Evolutionary conservation across 2,797 vertebrate species (phyloP), one percentile per base, ranked within the genome.

Genomic region (Periparus ater): DNA sequence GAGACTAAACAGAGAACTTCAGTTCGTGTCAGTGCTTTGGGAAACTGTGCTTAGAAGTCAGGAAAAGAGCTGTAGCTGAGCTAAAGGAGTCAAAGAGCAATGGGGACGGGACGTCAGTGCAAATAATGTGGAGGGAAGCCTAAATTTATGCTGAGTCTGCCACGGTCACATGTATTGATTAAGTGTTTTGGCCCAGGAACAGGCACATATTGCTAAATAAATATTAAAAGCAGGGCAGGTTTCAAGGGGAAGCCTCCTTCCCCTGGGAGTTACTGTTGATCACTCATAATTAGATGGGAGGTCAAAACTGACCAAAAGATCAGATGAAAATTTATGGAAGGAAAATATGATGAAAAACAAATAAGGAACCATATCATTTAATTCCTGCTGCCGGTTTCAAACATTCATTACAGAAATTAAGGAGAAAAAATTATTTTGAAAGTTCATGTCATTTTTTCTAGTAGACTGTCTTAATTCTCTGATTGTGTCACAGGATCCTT

Each of bases 161-260:
- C 76, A 40, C 9, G 0, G 0, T 40, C 65, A 48, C n/a, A 11
- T 3, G 0, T 6, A 30, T 40, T 8, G 10, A 21, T 66, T 8
- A 51, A 17, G 25, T 21, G 63, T 54, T 79, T 61, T 47, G 47
- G 55, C 32, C 73, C 67, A 44, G 68, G 27, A 83, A 44, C 30
- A 18, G 16, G 32, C 32, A 30, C 6, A 51, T 25, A 40, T 2
- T 18, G 11, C 34, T 16, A 5, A 20, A 60, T 19, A 62, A 68
- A 29, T 25, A 47, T 17, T 70, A 38, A 79, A 75, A 61, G 60
- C 30, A n/a, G 36, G n/a, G n/a, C 36, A 38, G 61, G 42, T 75
- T 89, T 79, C 85, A 30, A 58, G 50, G 17, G n/a, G 60, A 85
- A 88, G 44, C n/a, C 19, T 79, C 72, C 53, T 79, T 45, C 55